A percentile compares a stretch with the other conserved stretches of the same genome.
Conservation (phyloP, 2,797 vertebrate genomes). For the Tragopan temminckii region DNA sequence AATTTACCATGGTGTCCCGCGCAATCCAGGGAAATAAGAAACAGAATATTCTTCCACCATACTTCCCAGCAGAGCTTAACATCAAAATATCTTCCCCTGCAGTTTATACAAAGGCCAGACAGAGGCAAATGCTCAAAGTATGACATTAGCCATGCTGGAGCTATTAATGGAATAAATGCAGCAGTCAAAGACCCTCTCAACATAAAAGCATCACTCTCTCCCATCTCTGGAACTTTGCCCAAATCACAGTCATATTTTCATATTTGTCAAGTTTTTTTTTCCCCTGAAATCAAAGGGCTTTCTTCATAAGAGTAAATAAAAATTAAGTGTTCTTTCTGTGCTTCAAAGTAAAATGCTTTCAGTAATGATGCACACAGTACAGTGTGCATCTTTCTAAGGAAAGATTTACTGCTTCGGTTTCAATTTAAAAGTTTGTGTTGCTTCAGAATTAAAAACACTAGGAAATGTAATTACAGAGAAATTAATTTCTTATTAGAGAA, state of each 20-base stretch:
- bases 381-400: conserved; percentile 63
- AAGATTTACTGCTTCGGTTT: conserved; percentile 59
- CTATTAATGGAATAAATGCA: conserved; percentile 78
- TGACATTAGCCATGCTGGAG: conserved; percentile 53
- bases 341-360: conserved; percentile 76
- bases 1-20: not conserved
- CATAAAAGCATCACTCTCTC: conserved; percentile 80
- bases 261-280: conserved; percentile 66
- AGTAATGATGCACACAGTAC: conserved; percentile 55
- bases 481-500: conserved; percentile 49
- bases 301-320: conserved; percentile 80
- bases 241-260: conserved; percentile 78
- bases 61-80: conserved; percentile 17
- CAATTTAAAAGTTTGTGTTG: conserved; percentile 57
- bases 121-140: conserved; percentile 59
- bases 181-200: conserved; percentile 77
- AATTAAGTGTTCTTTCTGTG: conserved; percentile 75
- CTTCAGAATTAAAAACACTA: conserved; percentile 60
- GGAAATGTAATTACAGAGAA: conserved; percentile 44
- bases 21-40: not conserved
- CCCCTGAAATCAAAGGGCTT: conserved; percentile 69
- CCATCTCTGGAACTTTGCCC: conserved; percentile 71
- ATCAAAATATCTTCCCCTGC: conserved; percentile 47
- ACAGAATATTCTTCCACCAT: not conserved
- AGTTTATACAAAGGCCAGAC: conserved; percentile 50